Percentiles rank a stretch among this genome's conserved stretches.
These are phyloP conservation scores for Mormyrus lacerda DNA, from an alignment of 2,113 vertebrate species.

Conservation along the genomic window DNA sequence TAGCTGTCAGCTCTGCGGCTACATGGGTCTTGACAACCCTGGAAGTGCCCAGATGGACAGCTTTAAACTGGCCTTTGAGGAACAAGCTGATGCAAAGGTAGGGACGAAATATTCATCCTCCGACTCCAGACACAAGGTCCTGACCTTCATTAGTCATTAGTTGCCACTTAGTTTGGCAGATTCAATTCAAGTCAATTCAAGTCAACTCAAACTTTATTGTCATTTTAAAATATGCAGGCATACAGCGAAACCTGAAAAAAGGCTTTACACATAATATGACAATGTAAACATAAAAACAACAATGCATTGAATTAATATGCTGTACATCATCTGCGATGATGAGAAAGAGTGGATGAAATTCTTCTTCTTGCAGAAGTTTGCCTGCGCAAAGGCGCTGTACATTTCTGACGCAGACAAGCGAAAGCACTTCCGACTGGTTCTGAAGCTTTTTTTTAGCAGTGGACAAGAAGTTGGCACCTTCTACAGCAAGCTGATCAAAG, in stretches of 20 bases:
- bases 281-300: background rate
- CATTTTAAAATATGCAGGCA: background rate
- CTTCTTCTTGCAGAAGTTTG: conserved; percentile 63
- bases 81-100: conserved; percentile 73
- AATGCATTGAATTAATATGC: background rate
- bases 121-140: background rate
- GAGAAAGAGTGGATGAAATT: background rate
- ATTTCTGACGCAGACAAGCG: conserved; percentile 90
- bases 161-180: background rate
- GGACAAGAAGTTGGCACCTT: conserved; percentile 85
- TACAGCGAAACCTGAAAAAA: background rate
- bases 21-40: conserved; percentile 84
- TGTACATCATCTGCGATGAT: background rate
- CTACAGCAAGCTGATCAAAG: conserved; percentile 87
- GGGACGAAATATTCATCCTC: conserved; percentile 19
- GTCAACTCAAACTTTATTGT: background rate
- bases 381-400: conserved; percentile 85
- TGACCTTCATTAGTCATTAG: background rate
- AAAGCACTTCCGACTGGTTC: conserved; percentile 84
- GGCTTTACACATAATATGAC: background rate
- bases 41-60: conserved; percentile 67
- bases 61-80: conserved; percentile 80
- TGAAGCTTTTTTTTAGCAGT: conserved; percentile 73
- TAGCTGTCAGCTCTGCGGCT: conserved; percentile 64
- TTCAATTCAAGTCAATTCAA: background rate